Base-by-base conservation (phyloP, 92 coral and sea anemone species). In the Paramuricea clavata region DNA sequence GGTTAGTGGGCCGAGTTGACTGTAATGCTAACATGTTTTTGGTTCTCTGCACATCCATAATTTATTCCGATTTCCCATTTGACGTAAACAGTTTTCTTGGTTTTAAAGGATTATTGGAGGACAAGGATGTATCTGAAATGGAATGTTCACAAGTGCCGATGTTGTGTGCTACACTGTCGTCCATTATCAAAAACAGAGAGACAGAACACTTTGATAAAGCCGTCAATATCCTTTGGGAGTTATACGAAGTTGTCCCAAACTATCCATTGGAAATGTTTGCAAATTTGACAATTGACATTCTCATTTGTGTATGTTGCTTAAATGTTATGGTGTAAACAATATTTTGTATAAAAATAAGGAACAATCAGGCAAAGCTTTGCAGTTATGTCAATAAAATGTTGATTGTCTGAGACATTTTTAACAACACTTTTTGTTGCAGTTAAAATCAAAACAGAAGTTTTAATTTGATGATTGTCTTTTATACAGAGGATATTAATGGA, bases 191-290 rank as follows among this genome's bases (percentile, higher is more conserved):
- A 10, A 49, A 49, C 30, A 35, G 13, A 49, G 82, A 76, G 12
- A 8, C 22, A 11, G 16, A 12, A n/a, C 3, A 76, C 57, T 50
- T 76, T 28, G 82, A 76, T 76, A 28, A 54, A 50, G 82, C 82
- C 21, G 69, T 50, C 26, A n/a, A 33, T 50, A 15, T 76, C 21
- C 44, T 76, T 0, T 76, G 82, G 82, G 27, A 50, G 5, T 22
- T 76, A 22, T 76, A 49, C 44, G 68, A 50, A 49, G 67, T 76
- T 13, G 43, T 30, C 31, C 82, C 82, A 12, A n/a, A 76, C 6
- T 19, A 49, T n/a, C 68, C 82, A 76, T 76, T 76, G 13, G 43
- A 54, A 19, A 61, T 8, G 9, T 76, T 76, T 76, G 82, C 68
- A 76, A 49, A 76, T 26, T 27, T 76, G 28, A 6, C 49, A 27